These are phyloP conservation scores for Elaphurus davidianus DNA, from an alignment of 2,113 vertebrate genomes.

Conservation along the genomic window DNA sequence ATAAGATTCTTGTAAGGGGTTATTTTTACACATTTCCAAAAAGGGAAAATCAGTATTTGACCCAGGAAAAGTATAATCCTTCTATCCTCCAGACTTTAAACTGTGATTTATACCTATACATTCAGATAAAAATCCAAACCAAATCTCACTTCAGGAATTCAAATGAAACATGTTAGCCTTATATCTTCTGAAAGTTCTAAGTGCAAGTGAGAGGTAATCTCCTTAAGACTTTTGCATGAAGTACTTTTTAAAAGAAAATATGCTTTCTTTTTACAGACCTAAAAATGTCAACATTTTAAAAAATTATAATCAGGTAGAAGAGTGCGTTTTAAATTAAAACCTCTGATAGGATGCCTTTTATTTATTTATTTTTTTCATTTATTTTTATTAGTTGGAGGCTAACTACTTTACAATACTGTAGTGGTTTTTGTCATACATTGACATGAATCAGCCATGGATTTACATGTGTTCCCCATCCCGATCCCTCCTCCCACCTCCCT, in stretches of 20 bases:
- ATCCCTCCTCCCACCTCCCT: too few species aligned
- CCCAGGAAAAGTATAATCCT: neutral
- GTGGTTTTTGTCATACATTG: too few species aligned
- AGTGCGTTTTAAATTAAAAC: neutral
- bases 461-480: too few species aligned
- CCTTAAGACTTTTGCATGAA: neutral
- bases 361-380: too few species aligned
- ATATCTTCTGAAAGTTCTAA: neutral
- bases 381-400: too few species aligned
- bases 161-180: neutral
- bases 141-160: constrained; percentile 25
- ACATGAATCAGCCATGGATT: too few species aligned
- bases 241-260: constrained; percentile 4
- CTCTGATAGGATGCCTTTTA: neutral
- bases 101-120: neutral
- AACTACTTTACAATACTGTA: too few species aligned
- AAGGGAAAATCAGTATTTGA: neutral
- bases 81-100: neutral
- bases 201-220: neutral
- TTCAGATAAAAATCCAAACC: constrained; percentile 31
- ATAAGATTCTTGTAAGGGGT: neutral
- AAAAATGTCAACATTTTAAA: constrained; percentile 38
- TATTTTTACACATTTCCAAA: neutral
- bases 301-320: neutral
- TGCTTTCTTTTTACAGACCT: neutral